Evolutionary conservation across 2,888 invertebrate genomes (phyloP).

Genomic region (Macrophya alboannulata): DNA sequence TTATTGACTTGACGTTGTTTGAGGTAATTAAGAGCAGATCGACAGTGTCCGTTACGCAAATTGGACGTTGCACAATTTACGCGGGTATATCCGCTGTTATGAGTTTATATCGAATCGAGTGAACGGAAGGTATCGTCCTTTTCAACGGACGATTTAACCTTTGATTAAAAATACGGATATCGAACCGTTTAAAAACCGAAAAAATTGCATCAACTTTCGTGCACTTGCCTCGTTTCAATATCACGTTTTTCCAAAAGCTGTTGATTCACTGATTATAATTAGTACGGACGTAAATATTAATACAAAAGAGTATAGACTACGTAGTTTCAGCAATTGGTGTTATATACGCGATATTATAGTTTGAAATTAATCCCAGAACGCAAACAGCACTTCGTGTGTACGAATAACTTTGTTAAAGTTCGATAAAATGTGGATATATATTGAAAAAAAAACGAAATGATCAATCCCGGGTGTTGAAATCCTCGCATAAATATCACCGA

Average conservation of each 20-base stretch:
- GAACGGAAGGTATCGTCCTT: neutral
- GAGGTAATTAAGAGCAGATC: conserved; percentile 33
- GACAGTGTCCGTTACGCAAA: conserved; percentile 37
- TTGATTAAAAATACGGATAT: neutral
- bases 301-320: neutral
- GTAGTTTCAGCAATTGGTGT: neutral
- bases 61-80: conserved; percentile 43
- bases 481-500: conserved; percentile 17
- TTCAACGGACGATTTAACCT: neutral
- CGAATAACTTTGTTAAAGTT: neutral
- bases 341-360: too few relatives aligned
- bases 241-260: neutral
- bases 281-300: neutral
- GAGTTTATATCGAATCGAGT: neutral
- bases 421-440: neutral
- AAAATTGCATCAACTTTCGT: neutral
- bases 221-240: neutral
- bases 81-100: neutral
- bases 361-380: neutral
- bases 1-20: neutral
- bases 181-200: neutral
- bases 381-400: neutral
- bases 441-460: neutral
- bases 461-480: conserved; percentile 22
- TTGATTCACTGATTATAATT: neutral